phyloP scores from a whole-genome alignment of 2,797 vertebrate species.

The Lacerta viridis region DNA sequence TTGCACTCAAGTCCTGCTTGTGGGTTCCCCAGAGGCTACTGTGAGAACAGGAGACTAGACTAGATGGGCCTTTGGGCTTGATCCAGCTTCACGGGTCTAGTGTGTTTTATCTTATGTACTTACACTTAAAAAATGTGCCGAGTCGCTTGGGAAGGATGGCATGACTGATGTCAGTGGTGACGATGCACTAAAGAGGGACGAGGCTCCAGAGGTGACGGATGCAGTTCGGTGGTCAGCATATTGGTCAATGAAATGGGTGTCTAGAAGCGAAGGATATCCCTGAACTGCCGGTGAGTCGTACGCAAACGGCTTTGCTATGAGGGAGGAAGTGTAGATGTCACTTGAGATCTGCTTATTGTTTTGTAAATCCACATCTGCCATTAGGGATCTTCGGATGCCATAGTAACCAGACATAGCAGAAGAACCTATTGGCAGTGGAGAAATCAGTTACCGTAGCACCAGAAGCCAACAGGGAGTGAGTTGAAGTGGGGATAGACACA shows the following conservation, averaged over 20 bases:
- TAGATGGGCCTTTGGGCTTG: background rate
- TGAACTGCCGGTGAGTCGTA: conserved; percentile 83
- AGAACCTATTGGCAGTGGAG: conserved; percentile 82
- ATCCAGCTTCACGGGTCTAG: background rate
- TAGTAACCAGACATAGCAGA: conserved; percentile 86
- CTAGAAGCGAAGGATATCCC: conserved; percentile 87
- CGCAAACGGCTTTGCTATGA: conserved; percentile 85
- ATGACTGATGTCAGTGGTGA: conserved; percentile 86
- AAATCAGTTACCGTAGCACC: background rate
- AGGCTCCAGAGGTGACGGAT: conserved; percentile 77
- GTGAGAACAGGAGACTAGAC: background rate
- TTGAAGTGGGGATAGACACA: background rate
- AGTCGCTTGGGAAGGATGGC: conserved; percentile 86
- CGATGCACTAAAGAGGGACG: conserved; percentile 84
- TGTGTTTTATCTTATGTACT: conserved; percentile 55
- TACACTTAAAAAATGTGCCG: conserved; percentile 88
- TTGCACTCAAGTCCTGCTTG: background rate
- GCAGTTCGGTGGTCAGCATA: conserved; percentile 85
- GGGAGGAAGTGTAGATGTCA: conserved; percentile 82
- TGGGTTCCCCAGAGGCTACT: background rate
- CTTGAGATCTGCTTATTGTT: conserved; percentile 84
- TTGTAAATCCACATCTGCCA: conserved; percentile 89
- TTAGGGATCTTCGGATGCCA: conserved; percentile 86
- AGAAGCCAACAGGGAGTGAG: background rate
- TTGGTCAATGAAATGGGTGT: conserved; percentile 87